Evolutionary conservation across 2,113 vertebrate species (phyloP).

Genomic region (Erinaceus europaeus): DNA sequence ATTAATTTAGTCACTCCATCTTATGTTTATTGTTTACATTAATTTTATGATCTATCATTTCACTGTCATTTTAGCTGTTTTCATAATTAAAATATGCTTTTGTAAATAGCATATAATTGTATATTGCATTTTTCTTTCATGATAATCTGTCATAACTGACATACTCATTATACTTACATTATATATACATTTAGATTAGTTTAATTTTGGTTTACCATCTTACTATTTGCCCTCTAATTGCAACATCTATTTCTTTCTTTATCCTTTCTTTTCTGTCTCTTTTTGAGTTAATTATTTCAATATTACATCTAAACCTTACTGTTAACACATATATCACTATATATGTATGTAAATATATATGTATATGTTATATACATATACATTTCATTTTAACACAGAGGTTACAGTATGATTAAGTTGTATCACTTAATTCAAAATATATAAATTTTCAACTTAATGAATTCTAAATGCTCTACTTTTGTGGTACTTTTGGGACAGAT

Average conservation of each 20-base stretch:
- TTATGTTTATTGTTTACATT: neutral
- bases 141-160: neutral
- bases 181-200: neutral
- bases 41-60: neutral
- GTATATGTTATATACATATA: neutral
- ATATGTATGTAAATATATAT: too few species aligned
- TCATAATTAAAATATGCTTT: conserved; percentile 33
- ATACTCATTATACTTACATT: neutral
- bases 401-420: neutral
- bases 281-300: conserved; percentile 7
- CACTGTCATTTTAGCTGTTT: neutral
- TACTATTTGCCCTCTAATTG: neutral
- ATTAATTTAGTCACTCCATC: neutral
- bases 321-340: too few species aligned
- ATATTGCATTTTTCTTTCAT: neutral
- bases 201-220: conserved; percentile 15
- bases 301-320: conserved; percentile 12
- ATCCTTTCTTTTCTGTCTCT: neutral
- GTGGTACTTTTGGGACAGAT: neutral
- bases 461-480: neutral
- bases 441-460: neutral
- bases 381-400: neutral
- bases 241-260: conserved; percentile 12
- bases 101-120: neutral
- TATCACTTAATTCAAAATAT: neutral